phyloP scores from a whole-genome alignment of 2,888 invertebrate species.

The Helicoverpa assulta region DNA sequence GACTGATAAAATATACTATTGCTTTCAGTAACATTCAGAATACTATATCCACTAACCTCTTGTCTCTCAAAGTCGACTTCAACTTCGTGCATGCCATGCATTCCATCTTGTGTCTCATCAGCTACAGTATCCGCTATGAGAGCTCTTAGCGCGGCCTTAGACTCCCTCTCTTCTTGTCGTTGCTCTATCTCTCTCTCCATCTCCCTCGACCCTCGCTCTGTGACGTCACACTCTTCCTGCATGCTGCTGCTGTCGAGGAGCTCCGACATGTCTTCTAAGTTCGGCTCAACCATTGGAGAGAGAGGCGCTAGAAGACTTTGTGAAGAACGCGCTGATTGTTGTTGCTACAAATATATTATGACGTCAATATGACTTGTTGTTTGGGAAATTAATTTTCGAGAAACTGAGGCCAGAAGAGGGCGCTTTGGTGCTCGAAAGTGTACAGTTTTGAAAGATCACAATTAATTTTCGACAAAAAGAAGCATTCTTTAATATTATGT shows the following conservation, averaged over 20 bases:
- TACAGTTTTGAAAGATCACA: too few relatives aligned
- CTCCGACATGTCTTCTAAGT: constrained; percentile 55
- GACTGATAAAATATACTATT: too few relatives aligned
- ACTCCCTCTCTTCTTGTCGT: constrained; percentile 32
- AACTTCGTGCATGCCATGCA: constrained; percentile 63
- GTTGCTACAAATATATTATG: constrained; percentile 19
- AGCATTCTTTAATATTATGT: too few relatives aligned
- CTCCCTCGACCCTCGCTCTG: constrained; percentile 32
- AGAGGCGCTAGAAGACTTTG: constrained; percentile 83
- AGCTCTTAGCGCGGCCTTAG: constrained; percentile 68
- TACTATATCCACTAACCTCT: constrained; percentile 27
- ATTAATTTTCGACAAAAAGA: too few relatives aligned
- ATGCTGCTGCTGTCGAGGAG: constrained; percentile 48
- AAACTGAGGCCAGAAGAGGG: background rate
- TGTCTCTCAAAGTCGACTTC: constrained; percentile 56
- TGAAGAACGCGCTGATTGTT: constrained; percentile 71
- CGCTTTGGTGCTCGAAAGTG: background rate
- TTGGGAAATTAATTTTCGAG: background rate
- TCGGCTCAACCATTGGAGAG: constrained; percentile 58
- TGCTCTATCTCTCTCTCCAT: constrained; percentile 6
- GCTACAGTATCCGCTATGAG: constrained; percentile 59
- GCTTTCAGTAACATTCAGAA: too few relatives aligned
- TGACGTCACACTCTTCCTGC: constrained; percentile 32
- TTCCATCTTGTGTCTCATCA: constrained; percentile 56
- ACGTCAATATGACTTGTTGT: constrained; percentile 22